Conservation (phyloP, 2,888 invertebrate genomes). For the Melinopterus prodromus region DNA sequence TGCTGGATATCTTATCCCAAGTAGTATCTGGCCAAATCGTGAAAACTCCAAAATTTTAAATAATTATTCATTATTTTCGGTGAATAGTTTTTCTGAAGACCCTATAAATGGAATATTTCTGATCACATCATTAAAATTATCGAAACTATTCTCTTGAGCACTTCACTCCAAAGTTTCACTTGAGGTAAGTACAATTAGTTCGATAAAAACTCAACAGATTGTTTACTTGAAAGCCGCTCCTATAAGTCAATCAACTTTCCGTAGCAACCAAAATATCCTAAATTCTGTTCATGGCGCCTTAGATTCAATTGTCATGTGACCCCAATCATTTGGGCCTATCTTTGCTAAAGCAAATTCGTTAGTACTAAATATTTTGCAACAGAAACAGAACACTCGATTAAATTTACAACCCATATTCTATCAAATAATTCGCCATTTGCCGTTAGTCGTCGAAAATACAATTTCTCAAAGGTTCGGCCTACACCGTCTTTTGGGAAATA, state of each 20-base stretch:
- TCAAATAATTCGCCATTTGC: constrained; percentile 32
- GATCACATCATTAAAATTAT: constrained; percentile 28
- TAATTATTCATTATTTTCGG: constrained; percentile 27
- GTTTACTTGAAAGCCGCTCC: constrained; percentile 12
- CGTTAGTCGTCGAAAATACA: constrained; percentile 28
- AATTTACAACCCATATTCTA: constrained; percentile 32
- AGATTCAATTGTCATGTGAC: constrained; percentile 29
- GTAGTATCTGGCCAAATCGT: constrained; percentile 10
- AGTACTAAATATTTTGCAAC: constrained; percentile 34
- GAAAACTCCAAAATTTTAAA: constrained; percentile 19
- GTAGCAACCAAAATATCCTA: too few relatives aligned
- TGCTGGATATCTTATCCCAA: constrained; percentile 26
- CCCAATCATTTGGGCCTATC: constrained; percentile 28
- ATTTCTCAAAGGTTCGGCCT: constrained; percentile 19
- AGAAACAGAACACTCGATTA: constrained; percentile 31
- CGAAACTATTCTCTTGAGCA: constrained; percentile 27
- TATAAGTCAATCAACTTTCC: neutral
- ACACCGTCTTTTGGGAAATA: constrained; percentile 19
- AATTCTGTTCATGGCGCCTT: neutral
- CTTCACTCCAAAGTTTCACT: constrained; percentile 30
- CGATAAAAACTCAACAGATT: constrained; percentile 23
- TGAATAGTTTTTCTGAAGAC: constrained; percentile 33
- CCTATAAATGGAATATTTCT: constrained; percentile 33
- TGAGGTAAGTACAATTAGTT: constrained; percentile 32
- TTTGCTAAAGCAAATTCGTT: constrained; percentile 32